Conservation (phyloP, 2,888 invertebrate species). For the Thereva unica region DNA sequence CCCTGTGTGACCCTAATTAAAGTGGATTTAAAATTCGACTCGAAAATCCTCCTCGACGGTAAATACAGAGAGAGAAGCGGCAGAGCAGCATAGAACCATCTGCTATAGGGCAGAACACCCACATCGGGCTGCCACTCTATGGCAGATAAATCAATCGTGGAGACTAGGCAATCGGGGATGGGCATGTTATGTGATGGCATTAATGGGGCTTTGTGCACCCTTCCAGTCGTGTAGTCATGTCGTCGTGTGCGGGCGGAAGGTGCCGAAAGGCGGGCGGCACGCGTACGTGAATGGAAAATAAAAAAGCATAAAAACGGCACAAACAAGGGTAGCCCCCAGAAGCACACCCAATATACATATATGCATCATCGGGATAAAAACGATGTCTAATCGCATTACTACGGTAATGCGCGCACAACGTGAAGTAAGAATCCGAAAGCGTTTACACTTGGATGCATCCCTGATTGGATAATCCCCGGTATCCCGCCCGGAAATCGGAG, state of each 20-base stretch:
- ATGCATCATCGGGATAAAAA: background rate
- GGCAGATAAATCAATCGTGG: conserved; percentile 5
- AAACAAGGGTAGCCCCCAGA: background rate
- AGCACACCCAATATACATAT: background rate
- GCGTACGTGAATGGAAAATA: background rate
- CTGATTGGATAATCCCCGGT: too few species aligned
- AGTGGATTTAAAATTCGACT: background rate
- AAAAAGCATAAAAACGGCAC: background rate
- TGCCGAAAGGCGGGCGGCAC: background rate
- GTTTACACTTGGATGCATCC: too few species aligned
- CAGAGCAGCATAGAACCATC: conserved; percentile 2
- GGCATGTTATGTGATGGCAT: conserved; percentile 1
- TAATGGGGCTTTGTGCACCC: background rate
- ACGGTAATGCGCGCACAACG: background rate
- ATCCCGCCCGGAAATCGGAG: too few species aligned
- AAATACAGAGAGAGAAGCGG: background rate
- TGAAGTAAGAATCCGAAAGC: too few species aligned
- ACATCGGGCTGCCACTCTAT: background rate
- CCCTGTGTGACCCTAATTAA: conserved; percentile 5
- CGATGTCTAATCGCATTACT: conserved; percentile 4
- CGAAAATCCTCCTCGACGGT: background rate
- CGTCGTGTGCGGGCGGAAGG: background rate
- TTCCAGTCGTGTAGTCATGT: background rate
- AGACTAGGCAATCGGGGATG: background rate
- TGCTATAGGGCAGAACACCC: background rate